Percentiles rank a stretch among this genome's conserved stretches.
Evolutionary conservation across 2,888 invertebrate genomes (phyloP).

Genomic region (Amblyjoppa fuscipennis): DNA sequence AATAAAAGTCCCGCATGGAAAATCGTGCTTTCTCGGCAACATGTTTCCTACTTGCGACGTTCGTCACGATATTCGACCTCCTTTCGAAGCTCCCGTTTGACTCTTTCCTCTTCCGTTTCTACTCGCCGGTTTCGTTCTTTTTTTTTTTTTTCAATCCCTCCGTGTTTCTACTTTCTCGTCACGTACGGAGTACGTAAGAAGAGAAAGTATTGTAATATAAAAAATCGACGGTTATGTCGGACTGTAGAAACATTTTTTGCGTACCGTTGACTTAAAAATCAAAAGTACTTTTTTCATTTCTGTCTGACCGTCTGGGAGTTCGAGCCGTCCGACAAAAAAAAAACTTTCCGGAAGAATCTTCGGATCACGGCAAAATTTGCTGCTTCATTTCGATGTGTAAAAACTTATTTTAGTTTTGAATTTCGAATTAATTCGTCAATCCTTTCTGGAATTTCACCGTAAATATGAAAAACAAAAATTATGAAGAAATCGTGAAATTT

Average conservation of each 20-base stretch:
- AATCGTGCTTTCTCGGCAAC: conserved; percentile 43
- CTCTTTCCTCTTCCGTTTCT: background rate
- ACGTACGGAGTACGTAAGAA: background rate
- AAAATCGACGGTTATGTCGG: background rate
- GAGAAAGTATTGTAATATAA: background rate
- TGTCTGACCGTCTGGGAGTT: too few species aligned
- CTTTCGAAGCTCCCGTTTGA: conserved; percentile 16
- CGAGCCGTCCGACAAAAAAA: too few species aligned
- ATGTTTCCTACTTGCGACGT: background rate
- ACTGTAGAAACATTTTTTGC: background rate
- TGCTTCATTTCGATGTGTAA: background rate
- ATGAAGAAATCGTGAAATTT: background rate
- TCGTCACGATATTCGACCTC: background rate
- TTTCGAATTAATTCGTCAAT: background rate
- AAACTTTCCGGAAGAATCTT: too few species aligned
- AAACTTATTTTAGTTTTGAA: background rate
- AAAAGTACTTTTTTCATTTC: too few species aligned
- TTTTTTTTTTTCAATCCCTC: background rate
- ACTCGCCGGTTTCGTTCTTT: background rate
- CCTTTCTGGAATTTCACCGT: too few species aligned
- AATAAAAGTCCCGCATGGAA: conserved; percentile 57
- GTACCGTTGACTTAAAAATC: too few species aligned
- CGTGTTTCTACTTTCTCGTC: background rate
- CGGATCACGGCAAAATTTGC: background rate
- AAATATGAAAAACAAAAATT: background rate